Evolutionary conservation across 2,113 vertebrate genomes (phyloP).

Genomic region (Verasper variegatus): DNA sequence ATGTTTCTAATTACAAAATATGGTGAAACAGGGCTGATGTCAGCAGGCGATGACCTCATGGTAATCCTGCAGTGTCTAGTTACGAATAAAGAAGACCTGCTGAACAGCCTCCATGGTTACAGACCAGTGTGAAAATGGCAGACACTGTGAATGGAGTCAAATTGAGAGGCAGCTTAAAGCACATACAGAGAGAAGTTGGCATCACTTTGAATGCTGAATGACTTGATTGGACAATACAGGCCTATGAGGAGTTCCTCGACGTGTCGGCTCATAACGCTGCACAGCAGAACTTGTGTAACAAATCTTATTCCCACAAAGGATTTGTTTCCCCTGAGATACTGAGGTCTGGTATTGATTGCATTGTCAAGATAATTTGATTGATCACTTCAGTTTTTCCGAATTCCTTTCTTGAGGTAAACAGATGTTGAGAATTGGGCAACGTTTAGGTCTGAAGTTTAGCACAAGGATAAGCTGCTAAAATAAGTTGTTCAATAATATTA

Average conservation of each 20-base stretch:
- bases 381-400: slow-evolving; percentile 19
- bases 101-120: slow-evolving; percentile 59
- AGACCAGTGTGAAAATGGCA: slow-evolving; percentile 49
- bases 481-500: neutral
- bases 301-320: neutral
- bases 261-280: neutral
- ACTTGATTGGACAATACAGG: slow-evolving; percentile 24
- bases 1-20: slow-evolving; percentile 39
- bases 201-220: slow-evolving; percentile 12
- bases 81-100: slow-evolving; percentile 54
- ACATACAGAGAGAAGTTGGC: slow-evolving; percentile 38
- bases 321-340: neutral
- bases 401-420: slow-evolving; percentile 28
- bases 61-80: slow-evolving; percentile 53
- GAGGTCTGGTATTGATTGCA: slow-evolving; percentile 8
- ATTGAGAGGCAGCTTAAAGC: too few relatives aligned
- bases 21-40: slow-evolving; percentile 19
- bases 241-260: neutral
- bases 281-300: neutral
- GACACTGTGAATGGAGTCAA: neutral
- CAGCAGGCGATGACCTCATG: slow-evolving; percentile 35
- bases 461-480: neutral
- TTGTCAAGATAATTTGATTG: slow-evolving; percentile 13
- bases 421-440: slow-evolving; percentile 5
- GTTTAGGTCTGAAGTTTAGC: slow-evolving; percentile 1